Percentiles rank a stretch among this genome's conserved stretches.
These are phyloP conservation scores for Aythya baeri DNA, from an alignment of 2,113 vertebrate species.

Conservation along the genomic window DNA sequence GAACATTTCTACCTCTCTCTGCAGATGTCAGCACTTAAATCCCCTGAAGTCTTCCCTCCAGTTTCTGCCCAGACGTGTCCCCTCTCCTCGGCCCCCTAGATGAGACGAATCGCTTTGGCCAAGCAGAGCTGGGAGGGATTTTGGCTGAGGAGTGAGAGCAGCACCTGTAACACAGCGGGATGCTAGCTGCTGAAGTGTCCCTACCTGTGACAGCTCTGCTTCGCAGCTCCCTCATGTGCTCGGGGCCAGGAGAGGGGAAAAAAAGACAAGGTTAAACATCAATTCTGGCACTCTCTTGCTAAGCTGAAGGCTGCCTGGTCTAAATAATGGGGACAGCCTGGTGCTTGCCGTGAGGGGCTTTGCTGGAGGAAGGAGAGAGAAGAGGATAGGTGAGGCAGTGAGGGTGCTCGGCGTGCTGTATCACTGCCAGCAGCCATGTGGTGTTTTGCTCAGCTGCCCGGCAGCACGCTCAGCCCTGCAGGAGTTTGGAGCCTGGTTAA, in stretches of 20 bases:
- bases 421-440: conserved; percentile 13
- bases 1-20: background rate
- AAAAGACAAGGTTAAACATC: background rate
- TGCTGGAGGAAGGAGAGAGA: too few species aligned
- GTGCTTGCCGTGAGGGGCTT: too few species aligned
- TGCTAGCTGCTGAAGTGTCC: background rate
- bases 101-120: background rate
- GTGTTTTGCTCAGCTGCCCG: conserved; percentile 33
- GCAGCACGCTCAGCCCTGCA: background rate
- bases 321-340: too few species aligned
- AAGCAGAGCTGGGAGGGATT: background rate
- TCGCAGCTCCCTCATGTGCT: background rate
- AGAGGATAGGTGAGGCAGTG: background rate
- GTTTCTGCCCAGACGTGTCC: background rate
- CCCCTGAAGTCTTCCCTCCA: background rate
- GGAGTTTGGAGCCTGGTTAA: conserved; percentile 23
- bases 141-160: background rate
- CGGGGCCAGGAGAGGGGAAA: background rate
- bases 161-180: background rate
- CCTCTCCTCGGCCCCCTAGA: background rate
- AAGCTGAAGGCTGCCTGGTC: too few species aligned
- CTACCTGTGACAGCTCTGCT: background rate
- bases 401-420: background rate
- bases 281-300: background rate
- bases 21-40: background rate